Evolutionary conservation across 2,888 invertebrate genomes (phyloP), one percentile per base, ranked within the genome.

Genomic region (Petrolisthes manimaculis): DNA sequence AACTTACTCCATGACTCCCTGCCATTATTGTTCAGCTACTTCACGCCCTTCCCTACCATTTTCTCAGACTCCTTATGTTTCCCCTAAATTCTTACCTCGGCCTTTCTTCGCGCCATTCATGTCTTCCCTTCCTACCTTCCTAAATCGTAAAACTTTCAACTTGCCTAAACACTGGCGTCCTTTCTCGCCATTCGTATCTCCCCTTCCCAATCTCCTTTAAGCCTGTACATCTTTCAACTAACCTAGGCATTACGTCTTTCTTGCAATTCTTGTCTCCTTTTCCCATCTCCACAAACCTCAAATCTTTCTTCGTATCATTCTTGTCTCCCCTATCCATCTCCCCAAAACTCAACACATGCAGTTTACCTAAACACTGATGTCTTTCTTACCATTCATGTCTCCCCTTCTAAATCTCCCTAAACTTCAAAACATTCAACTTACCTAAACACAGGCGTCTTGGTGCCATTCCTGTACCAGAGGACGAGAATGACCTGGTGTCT

Each of bases 371-470:
- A n/a, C n/a, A n/a, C n/a, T n/a, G n/a, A n/a, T n/a, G n/a, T n/a
- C n/a, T n/a, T n/a, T n/a, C 61, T 9, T 61, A 61, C 61, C 6
- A 61, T 14, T 14, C 61, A 6, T 61, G 8, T 6, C 61, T 61
- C 6, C 61, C 61, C 61, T 14, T 14, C 61, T 61, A 6, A 6
- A 61, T 61, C 61, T 14, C 61, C 61, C n/a, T n/a, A n/a, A n/a
- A n/a, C n/a, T n/a, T n/a, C n/a, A n/a, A n/a, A n/a, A 61, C 61
- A 14, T 6, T 14, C 6, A 61, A 61, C 69, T 79, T 67, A 90
- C 90, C 88, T 88, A 78, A 86, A 90, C 21, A 90, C 88, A 3
- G 90, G 90, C n/a, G 88, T 90, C 80, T 90, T 90, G 37, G 90
- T 90, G 56, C 86, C 90, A 55, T 88, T 90, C 69, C 82, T 86